Base-by-base conservation (phyloP, 2,113 vertebrate genomes). In the Thymallus thymallus region DNA sequence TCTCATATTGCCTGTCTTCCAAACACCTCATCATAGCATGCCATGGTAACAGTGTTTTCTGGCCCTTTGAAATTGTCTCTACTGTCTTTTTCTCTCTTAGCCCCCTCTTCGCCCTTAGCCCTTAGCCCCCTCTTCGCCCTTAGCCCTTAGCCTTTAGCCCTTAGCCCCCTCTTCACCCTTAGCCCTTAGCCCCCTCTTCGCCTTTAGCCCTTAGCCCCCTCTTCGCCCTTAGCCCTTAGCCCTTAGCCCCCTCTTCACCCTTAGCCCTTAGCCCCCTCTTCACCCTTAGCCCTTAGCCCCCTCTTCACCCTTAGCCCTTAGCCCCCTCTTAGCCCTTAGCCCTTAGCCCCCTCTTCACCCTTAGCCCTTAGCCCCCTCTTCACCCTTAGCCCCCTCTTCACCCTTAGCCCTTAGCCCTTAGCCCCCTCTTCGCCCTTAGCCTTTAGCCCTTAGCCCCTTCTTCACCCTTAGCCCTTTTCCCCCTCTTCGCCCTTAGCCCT, bases 1-100 rank as follows among this genome's bases (percentile, higher is more conserved):
- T 94, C 85, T 95, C 94, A 94, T 94, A 93, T 95, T 95, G 95
- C 95, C 92, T 98, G 95, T 94, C 95, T 95, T 96, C 93, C 92
- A 93, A 95, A 92, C 94, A 92, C 93, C 93, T 93, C 92, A 93
- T 93, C 95, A 94, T 95, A 97, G 97, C 96, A 98, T 98, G 97
- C 94, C 94, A 94, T 95, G 94, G 93, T 94, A 94, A 94, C 93
- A 93, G 93, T 95, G 20, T 92, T 92, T 94, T 94, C 93, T 94
- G 90, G 93, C 89, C 94, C 86, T 90, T 93, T 92, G 88, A 85
- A 94, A 91, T 91, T 91, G 91, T 92, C 95, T 94, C 91, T 90
- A 88, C 92, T 91, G 84, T 94, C 88, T 92, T 41, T 92, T 72
- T 86, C 76, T 86, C 79, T 85, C 80, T 93, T 88, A 94, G 87